A percentile compares a stretch with the other conserved stretches of the same genome.
Conservation (phyloP, 2,797 vertebrate species). For the Lacerta viridis region DNA sequence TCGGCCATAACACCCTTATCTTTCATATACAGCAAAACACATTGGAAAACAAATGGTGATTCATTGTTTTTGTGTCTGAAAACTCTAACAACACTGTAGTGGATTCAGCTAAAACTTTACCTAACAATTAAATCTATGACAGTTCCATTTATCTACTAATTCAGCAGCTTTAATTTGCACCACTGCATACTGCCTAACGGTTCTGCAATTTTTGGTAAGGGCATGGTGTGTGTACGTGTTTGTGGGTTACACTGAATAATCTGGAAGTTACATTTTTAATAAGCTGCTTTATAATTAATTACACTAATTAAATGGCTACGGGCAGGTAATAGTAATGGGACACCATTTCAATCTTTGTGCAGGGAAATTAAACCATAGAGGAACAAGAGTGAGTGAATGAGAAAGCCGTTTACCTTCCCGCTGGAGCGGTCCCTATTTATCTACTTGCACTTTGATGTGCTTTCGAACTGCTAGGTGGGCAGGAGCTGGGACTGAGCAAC, state of each 20-base stretch:
- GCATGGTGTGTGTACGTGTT: slow-evolving; percentile 46
- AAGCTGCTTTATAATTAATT: slow-evolving; percentile 70
- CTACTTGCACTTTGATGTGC: too few species aligned
- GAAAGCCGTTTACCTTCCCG: too few species aligned
- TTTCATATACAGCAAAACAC: slow-evolving; percentile 35
- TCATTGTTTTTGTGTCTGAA: slow-evolving; percentile 73
- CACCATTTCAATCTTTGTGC: slow-evolving; percentile 26
- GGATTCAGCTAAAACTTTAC: slow-evolving; percentile 73
- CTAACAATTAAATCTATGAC: slow-evolving; percentile 75
- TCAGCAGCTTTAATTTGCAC: slow-evolving; percentile 72
- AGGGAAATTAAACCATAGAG: slow-evolving; percentile 59
- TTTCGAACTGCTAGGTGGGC: too few species aligned
- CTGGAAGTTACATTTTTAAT: slow-evolving; percentile 61
- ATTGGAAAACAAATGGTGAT: slow-evolving; percentile 64
- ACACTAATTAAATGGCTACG: slow-evolving; percentile 53
- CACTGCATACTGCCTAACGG: slow-evolving; percentile 68
- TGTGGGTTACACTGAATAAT: slow-evolving; percentile 29
- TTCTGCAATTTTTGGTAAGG: slow-evolving; percentile 57
- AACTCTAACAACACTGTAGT: slow-evolving; percentile 66
- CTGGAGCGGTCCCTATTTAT: too few species aligned
- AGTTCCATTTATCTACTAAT: slow-evolving; percentile 75
- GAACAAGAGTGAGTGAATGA: slow-evolving; percentile 38
- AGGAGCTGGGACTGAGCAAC: too few species aligned
- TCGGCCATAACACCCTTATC: slow-evolving; percentile 6
- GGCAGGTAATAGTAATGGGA: slow-evolving; percentile 49